phyloP scores from a whole-genome alignment of 2,113 vertebrate genomes.

The Planiliza haematocheilus region DNA sequence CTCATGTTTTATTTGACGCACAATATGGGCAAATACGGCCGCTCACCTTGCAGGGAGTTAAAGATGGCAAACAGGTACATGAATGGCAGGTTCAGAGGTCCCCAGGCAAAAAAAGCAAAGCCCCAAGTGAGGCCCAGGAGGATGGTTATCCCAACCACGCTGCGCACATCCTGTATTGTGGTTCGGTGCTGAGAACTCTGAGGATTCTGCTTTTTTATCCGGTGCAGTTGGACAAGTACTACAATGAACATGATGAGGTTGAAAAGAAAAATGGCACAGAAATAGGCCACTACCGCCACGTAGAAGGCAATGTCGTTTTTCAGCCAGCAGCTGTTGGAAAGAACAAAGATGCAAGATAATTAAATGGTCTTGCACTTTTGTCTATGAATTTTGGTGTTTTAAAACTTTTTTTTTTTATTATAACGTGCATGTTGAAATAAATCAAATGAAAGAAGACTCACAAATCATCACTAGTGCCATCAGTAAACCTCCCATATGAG shows the following conservation, averaged over 20 bases:
- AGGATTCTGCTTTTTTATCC: conserved; percentile 93
- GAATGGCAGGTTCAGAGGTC: conserved; percentile 88
- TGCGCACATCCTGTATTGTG: conserved; percentile 89
- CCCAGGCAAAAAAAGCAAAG: conserved; percentile 96
- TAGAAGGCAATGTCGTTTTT: conserved; percentile 92
- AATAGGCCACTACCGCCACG: conserved; percentile 93
- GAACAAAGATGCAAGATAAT: conserved; percentile 37
- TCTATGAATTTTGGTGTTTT: not conserved
- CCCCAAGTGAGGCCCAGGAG: conserved; percentile 97
- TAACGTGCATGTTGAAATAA: not conserved
- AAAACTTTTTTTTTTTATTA: conserved; percentile 6
- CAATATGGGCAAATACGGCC: not conserved
- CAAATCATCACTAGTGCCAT: conserved; percentile 88
- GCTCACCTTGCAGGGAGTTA: conserved; percentile 94
- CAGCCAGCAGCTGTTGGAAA: conserved; percentile 92
- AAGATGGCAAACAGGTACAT: conserved; percentile 97
- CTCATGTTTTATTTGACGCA: not conserved
- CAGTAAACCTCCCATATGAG: conserved; percentile 85
- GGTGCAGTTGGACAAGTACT: conserved; percentile 93
- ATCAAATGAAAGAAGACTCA: conserved; percentile 80
- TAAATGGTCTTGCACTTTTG: not conserved
- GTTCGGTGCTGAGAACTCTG: conserved; percentile 88
- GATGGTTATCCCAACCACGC: conserved; percentile 90
- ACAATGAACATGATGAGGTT: conserved; percentile 94
- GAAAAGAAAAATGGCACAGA: conserved; percentile 91